These are phyloP conservation scores for Halisarca cf. caerulea DNA, from an alignment of 37 sponge, comb jelly and placozoan species.

Conservation along the genomic window DNA sequence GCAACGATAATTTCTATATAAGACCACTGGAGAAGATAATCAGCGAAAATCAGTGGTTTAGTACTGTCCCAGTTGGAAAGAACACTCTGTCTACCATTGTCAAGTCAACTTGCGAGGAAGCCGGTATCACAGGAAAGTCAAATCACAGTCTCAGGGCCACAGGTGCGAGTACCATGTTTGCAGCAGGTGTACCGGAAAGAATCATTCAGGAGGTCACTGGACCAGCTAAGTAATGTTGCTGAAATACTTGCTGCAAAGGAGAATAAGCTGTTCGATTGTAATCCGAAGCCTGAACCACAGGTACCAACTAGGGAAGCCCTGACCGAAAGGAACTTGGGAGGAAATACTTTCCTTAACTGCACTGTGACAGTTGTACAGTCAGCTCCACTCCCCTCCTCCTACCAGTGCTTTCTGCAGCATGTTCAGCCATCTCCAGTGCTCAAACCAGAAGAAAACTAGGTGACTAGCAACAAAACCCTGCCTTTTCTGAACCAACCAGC, in stretches of 20 bases:
- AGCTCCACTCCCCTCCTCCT: too few relatives aligned
- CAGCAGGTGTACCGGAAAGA: background rate
- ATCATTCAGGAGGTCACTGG: background rate
- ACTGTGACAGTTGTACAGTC: too few relatives aligned
- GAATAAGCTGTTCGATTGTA: background rate
- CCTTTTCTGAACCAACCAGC: too few relatives aligned
- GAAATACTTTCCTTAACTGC: too few relatives aligned
- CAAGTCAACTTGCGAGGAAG: background rate
- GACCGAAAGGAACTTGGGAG: too few relatives aligned
- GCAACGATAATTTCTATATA: background rate
- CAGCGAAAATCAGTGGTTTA: background rate
- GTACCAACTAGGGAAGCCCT: background rate
- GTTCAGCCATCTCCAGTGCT: too few relatives aligned
- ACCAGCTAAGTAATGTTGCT: background rate
- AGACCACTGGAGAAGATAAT: background rate
- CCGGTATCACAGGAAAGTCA: background rate
- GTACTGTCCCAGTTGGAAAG: background rate
- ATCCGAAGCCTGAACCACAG: background rate
- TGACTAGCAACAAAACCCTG: too few relatives aligned
- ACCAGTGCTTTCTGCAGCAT: too few relatives aligned
- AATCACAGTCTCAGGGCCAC: slow-evolving; percentile 3
- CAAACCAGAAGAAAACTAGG: too few relatives aligned
- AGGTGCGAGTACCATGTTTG: background rate
- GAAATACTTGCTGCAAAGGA: background rate
- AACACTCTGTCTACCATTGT: background rate